Percentiles rank a stretch among this genome's conserved stretches.
phyloP scores from a whole-genome alignment of 2,888 invertebrate genomes.

The Macrophya alboannulata region DNA sequence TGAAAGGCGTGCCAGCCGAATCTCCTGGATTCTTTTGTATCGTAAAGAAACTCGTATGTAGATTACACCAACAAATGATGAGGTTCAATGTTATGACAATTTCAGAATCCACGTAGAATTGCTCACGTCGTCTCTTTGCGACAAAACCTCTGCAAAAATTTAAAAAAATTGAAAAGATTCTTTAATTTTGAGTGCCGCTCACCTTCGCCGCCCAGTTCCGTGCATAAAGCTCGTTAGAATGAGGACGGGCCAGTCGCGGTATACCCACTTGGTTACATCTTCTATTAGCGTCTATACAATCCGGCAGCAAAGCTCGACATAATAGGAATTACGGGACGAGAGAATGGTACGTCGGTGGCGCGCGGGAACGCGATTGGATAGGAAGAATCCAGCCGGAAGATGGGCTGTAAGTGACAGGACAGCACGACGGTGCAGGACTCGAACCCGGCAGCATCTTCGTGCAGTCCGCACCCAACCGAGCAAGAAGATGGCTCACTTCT shows the following conservation, averaged over 20 bases:
- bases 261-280: constrained; percentile 19
- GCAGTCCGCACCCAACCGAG: constrained; percentile 53
- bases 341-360: constrained; percentile 23
- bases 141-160: not conserved
- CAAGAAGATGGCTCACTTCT: constrained; percentile 56
- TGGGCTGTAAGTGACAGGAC: constrained; percentile 56
- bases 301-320: constrained; percentile 23
- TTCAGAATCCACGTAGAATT: not conserved
- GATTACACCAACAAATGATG: not conserved
- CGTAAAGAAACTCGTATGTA: not conserved
- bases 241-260: not conserved
- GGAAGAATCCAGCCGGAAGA: constrained; percentile 56
- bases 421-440: constrained; percentile 48
- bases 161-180: not conserved
- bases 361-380: constrained; percentile 51
- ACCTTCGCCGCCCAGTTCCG: not conserved
- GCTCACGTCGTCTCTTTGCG: not conserved
- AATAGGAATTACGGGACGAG: constrained; percentile 50
- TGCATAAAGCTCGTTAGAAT: constrained; percentile 27
- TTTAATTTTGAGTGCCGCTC: not conserved
- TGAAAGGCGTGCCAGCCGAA: not conserved
- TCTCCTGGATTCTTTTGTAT: constrained; percentile 3
- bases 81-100: constrained; percentile 35
- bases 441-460: constrained; percentile 46
- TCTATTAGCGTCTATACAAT: constrained; percentile 47